Evolutionary conservation across 2,113 vertebrate genomes (phyloP).

Genomic region (Sialia sialis): DNA sequence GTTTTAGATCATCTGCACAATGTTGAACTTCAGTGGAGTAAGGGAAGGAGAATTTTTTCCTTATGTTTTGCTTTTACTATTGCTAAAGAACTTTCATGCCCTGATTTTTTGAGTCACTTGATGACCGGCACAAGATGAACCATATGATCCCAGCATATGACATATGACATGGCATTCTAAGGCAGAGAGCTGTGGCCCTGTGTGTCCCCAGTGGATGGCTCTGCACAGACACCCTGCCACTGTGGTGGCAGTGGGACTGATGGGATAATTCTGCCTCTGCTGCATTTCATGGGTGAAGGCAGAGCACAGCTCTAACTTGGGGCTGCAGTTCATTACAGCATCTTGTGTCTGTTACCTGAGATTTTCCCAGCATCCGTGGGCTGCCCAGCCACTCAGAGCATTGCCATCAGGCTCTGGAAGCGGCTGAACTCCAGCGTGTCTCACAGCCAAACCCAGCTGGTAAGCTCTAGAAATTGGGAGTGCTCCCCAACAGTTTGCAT

Average conservation of each 20-base stretch:
- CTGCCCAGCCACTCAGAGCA: background rate
- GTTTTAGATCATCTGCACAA: background rate
- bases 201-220: background rate
- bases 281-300: accelerated
- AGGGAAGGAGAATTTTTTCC: background rate
- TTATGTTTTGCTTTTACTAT: background rate
- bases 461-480: background rate
- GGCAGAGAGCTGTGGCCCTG: background rate
- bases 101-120: background rate
- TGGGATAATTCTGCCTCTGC: background rate
- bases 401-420: accelerated
- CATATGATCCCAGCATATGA: background rate
- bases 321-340: background rate
- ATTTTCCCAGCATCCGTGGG: background rate
- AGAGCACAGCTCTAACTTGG: accelerated
- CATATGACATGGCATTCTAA: accelerated
- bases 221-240: background rate
- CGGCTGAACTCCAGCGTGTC: background rate
- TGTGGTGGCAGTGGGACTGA: accelerated
- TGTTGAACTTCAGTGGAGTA: background rate
- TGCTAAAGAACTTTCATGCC: background rate
- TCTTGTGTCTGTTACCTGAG: background rate
- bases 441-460: background rate
- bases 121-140: background rate
- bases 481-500: background rate